Evolutionary conservation across 1,140 invertebrate genomes (phyloP).

Genomic region (Drosophila repleta): DNA sequence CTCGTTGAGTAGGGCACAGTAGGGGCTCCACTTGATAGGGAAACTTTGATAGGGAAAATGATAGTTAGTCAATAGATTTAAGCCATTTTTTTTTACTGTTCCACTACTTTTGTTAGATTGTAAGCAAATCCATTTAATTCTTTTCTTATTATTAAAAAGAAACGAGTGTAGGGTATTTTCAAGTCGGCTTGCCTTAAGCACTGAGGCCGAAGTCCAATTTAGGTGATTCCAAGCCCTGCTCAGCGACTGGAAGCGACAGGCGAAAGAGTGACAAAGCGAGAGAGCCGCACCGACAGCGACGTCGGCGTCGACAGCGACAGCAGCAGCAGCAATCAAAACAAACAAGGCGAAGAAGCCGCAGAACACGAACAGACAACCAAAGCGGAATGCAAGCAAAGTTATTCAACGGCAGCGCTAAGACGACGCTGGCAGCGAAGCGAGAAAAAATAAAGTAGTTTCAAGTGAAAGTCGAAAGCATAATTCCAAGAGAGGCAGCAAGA

Average conservation of each 20-base stretch:
- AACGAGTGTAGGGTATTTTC: neutral
- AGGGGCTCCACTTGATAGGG: no score
- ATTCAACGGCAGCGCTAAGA: conserved; percentile 8
- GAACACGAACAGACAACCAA: conserved; percentile 10
- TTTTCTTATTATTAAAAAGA: no score
- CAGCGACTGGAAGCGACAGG: neutral
- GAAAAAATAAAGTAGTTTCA: conserved; percentile 35
- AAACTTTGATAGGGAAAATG: no score
- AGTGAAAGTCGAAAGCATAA: conserved; percentile 69
- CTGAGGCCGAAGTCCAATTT: neutral
- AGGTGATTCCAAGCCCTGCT: neutral
- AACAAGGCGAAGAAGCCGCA: conserved; percentile 27
- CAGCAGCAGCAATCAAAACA: conserved; percentile 38
- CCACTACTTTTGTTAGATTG: no score
- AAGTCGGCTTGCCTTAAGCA: neutral
- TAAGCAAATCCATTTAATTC: no score
- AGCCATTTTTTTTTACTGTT: no score
- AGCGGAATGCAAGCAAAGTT: conserved; percentile 46
- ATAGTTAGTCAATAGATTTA: no score
- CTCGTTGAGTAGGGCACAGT: conserved; percentile 15
- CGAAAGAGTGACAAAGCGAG: neutral
- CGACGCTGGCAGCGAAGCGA: conserved; percentile 37
- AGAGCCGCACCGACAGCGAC: neutral
- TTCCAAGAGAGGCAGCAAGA: conserved; percentile 42
- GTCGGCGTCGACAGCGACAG: neutral